Conservation (phyloP, 1,140 invertebrate genomes). For the Caerostris extrusa region DNA sequence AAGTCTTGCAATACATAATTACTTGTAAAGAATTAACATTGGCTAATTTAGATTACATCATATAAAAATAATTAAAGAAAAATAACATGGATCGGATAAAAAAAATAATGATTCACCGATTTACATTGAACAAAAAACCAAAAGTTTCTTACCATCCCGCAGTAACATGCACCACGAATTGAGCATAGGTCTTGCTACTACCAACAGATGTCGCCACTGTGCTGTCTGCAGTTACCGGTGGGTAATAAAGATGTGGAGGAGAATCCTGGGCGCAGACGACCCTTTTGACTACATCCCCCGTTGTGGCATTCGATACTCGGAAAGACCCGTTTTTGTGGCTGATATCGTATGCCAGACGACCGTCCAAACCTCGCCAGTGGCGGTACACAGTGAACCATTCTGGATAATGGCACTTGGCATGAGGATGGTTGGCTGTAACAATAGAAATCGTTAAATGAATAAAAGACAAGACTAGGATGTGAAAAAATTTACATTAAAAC, state of each 20-base stretch:
- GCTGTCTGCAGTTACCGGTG: neutral
- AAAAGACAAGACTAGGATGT: neutral
- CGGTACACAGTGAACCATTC: conserved; percentile 75
- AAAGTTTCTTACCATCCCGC: conserved; percentile 78
- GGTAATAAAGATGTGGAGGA: neutral
- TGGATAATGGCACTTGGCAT: conserved; percentile 78
- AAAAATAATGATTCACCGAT: no score
- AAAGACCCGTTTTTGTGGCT: conserved; percentile 77
- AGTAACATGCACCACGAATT: conserved; percentile 78
- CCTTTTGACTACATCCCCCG: conserved; percentile 69
- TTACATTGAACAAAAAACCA: neutral
- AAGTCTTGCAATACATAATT: no score
- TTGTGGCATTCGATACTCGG: conserved; percentile 74
- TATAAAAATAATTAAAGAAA: no score
- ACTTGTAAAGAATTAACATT: no score
- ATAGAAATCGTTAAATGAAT: neutral
- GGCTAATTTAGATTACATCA: no score
- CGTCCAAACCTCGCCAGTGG: conserved; percentile 78
- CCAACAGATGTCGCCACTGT: neutral
- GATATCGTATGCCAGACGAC: conserved; percentile 76
- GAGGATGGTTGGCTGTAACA: conserved; percentile 73
- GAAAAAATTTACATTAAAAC: neutral
- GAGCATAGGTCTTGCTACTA: conserved; percentile 23
- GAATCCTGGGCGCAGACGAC: conserved; percentile 73
- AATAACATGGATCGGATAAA: no score